phyloP scores from a whole-genome alignment of 1,140 invertebrate genomes.

The Aphis craccivora region DNA sequence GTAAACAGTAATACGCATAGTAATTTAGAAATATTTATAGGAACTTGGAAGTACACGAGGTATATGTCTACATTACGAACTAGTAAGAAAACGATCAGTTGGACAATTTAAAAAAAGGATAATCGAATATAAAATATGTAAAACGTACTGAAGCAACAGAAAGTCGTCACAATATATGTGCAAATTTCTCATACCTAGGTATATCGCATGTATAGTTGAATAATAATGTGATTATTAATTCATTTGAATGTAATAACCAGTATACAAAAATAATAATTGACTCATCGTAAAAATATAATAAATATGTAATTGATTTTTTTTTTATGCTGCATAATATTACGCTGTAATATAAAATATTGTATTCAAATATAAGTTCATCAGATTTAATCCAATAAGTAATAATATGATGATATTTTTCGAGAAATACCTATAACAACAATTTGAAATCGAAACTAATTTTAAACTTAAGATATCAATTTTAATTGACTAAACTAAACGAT shows the following conservation, averaged over 20 bases:
- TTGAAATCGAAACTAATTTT: background rate
- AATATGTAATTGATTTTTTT: background rate
- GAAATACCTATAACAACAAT: background rate
- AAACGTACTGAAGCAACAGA: background rate
- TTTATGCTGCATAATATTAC: background rate
- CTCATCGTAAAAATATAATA: background rate
- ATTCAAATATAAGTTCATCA: background rate
- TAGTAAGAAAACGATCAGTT: background rate
- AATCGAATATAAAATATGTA: background rate
- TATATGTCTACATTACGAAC: background rate
- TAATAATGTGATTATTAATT: background rate
- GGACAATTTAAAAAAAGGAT: background rate
- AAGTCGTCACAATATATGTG: background rate
- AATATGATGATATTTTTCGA: background rate
- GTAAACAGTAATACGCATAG: background rate
- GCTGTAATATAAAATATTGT: background rate
- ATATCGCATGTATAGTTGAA: background rate
- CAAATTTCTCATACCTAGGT: background rate
- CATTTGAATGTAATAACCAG: background rate
- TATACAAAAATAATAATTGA: background rate
- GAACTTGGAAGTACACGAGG: background rate
- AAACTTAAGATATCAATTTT: too few species aligned
- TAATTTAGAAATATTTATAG: background rate
- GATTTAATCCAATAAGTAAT: background rate
- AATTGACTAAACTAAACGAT: too few species aligned